Conservation (phyloP, 1,140 invertebrate genomes). For the Grapholita molesta region DNA sequence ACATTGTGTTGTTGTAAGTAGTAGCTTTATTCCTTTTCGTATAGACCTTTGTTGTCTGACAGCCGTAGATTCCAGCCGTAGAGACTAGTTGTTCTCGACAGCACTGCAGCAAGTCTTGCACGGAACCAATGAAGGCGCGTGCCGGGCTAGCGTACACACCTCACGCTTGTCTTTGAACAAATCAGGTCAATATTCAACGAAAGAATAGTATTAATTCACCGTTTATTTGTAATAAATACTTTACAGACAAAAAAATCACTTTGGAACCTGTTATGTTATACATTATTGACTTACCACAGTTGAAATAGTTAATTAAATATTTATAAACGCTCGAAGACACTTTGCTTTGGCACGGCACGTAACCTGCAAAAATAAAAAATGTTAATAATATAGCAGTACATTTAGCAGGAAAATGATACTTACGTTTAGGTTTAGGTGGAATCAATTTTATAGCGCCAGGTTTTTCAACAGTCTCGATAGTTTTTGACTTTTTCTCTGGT, state of each 20-base stretch:
- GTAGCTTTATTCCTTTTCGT: slow-evolving; percentile 10
- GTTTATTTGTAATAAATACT: slow-evolving; percentile 70
- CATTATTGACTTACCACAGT: slow-evolving; percentile 74
- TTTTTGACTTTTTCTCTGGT: slow-evolving; percentile 88
- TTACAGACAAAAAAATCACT: slow-evolving; percentile 51
- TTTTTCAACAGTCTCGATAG: slow-evolving; percentile 80
- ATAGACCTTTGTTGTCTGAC: slow-evolving; percentile 18
- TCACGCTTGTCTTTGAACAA: slow-evolving; percentile 55
- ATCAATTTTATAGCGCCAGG: slow-evolving; percentile 91
- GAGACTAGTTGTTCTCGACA: slow-evolving; percentile 38
- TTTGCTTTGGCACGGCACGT: neutral
- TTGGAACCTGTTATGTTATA: slow-evolving; percentile 64
- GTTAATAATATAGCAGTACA: slow-evolving; percentile 42
- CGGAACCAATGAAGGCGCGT: slow-evolving; percentile 36
- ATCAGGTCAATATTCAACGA: slow-evolving; percentile 60
- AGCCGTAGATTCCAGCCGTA: slow-evolving; percentile 38
- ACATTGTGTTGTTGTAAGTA: neutral
- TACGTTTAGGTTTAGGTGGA: slow-evolving; percentile 92
- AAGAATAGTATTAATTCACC: slow-evolving; percentile 56
- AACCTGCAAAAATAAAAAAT: slow-evolving; percentile 66
- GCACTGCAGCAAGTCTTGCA: slow-evolving; percentile 39
- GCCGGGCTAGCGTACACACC: slow-evolving; percentile 35
- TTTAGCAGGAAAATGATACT: slow-evolving; percentile 77
- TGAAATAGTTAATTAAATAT: slow-evolving; percentile 44
- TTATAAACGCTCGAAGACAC: slow-evolving; percentile 36